phyloP scores from a whole-genome alignment of 64 coral and sea anemone species.

The Anthopleura sola region DNA sequence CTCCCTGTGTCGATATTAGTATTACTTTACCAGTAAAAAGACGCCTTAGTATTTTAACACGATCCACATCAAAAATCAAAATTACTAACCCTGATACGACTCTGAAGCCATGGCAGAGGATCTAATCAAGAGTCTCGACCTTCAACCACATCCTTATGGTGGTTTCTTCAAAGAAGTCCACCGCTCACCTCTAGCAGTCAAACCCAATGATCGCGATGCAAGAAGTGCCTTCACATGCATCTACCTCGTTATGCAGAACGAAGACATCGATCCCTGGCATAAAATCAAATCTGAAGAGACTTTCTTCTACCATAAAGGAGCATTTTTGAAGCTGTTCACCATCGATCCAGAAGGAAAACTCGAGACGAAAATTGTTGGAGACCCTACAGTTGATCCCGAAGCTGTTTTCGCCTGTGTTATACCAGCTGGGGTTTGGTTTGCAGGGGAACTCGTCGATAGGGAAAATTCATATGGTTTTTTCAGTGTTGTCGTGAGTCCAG shows the following conservation, averaged over 20 bases:
- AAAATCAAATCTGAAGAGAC: constrained; percentile 83
- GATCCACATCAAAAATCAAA: not conserved
- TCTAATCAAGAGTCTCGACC: constrained; percentile 49
- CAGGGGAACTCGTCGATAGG: constrained; percentile 53
- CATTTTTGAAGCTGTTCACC: constrained; percentile 49
- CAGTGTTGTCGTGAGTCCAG: constrained; percentile 61
- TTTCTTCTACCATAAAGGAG: constrained; percentile 75
- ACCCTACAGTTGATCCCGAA: constrained; percentile 30
- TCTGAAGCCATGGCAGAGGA: constrained; percentile 53
- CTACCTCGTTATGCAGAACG: constrained; percentile 56
- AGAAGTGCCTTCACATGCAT: constrained; percentile 73
- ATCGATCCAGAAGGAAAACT: constrained; percentile 56
- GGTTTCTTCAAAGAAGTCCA: constrained; percentile 50
- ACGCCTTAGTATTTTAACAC: no score
- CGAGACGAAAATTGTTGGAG: constrained; percentile 54
- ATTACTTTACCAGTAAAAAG: no score
- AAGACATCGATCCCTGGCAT: constrained; percentile 65
- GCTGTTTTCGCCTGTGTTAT: constrained; percentile 55
- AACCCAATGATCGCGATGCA: constrained; percentile 62
- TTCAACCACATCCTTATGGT: constrained; percentile 57
- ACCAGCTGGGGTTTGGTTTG: constrained; percentile 81
- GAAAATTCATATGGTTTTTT: constrained; percentile 28
- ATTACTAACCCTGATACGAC: not conserved
- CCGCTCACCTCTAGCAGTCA: constrained; percentile 45
- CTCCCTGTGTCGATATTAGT: not conserved